Percentiles rank a stretch among this genome's conserved stretches.
Evolutionary conservation across 2,888 invertebrate species (phyloP).

Genomic region (Drosophila silvestris): DNA sequence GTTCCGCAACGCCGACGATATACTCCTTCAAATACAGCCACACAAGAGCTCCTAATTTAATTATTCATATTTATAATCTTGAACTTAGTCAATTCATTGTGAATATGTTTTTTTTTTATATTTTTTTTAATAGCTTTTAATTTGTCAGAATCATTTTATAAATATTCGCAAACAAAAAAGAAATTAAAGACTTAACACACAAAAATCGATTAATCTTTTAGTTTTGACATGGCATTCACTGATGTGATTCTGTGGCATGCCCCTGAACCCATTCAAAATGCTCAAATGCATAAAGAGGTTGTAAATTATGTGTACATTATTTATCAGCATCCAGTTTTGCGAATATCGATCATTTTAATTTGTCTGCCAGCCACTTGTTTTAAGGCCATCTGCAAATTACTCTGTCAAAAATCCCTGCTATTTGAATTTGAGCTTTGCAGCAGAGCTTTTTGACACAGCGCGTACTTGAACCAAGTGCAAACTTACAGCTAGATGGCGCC

Average conservation of each 20-base stretch:
- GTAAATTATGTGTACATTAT: no score
- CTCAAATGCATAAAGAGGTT: no score
- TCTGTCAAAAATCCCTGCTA: conserved; percentile 34
- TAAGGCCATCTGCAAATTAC: neutral
- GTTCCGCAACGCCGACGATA: conserved; percentile 78
- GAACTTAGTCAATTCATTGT: neutral
- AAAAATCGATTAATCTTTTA: neutral
- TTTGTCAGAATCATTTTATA: neutral
- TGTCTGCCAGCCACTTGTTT: neutral
- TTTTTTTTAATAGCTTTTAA: neutral
- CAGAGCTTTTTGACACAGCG: conserved; percentile 9
- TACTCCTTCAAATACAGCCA: conserved; percentile 64
- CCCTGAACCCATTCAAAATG: neutral
- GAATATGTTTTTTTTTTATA: neutral
- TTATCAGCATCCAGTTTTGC: neutral
- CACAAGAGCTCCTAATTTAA: conserved; percentile 16
- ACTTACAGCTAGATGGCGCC: conserved; percentile 21
- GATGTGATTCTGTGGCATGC: neutral
- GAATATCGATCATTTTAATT: neutral
- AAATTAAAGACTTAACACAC: neutral
- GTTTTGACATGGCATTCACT: neutral
- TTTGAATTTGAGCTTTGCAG: conserved; percentile 31
- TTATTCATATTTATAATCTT: neutral
- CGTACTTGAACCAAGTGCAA: conserved; percentile 6
- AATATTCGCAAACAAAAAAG: neutral